phyloP scores from a whole-genome alignment of 2,888 invertebrate genomes.

The Iphiclides podalirius region DNA sequence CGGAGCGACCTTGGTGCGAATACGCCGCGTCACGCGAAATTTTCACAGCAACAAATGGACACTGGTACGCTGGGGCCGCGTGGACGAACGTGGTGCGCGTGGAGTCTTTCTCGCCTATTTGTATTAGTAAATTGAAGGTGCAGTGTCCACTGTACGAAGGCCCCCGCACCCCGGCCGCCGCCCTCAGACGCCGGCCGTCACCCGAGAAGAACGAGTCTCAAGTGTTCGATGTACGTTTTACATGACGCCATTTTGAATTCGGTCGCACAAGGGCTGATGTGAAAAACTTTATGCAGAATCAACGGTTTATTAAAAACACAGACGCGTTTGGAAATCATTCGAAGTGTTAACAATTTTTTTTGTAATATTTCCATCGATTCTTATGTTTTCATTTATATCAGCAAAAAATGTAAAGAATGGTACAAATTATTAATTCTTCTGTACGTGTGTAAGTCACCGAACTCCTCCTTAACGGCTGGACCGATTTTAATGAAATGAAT shows the following conservation, averaged over 20 bases:
- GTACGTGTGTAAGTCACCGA: too few species aligned
- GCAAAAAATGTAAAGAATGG: too few species aligned
- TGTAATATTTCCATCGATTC: too few species aligned
- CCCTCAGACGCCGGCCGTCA: conserved; percentile 77
- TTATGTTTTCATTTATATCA: too few species aligned
- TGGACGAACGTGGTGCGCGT: conserved; percentile 57
- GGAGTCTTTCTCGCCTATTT: conserved; percentile 67
- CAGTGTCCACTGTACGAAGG: conserved; percentile 63
- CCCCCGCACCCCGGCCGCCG: conserved; percentile 55
- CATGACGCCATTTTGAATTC: conserved; percentile 73
- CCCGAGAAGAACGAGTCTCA: conserved; percentile 77
- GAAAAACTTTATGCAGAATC: conserved; percentile 26
- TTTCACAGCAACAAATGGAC: conserved; percentile 79
- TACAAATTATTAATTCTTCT: too few species aligned
- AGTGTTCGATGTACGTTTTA: conserved; percentile 72
- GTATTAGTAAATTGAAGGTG: conserved; percentile 76
- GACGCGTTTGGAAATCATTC: not conserved
- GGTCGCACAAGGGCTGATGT: conserved; percentile 54
- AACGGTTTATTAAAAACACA: not conserved
- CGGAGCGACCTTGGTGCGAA: conserved; percentile 63
- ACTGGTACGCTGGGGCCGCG: conserved; percentile 74
- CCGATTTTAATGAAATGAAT: too few species aligned
- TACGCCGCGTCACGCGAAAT: conserved; percentile 44
- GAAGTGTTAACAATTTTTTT: not conserved
- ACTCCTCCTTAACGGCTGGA: too few species aligned